Percentiles rank a stretch among this genome's conserved stretches.
Evolutionary conservation across 1,140 invertebrate genomes (phyloP).

Genomic region (Tetragonula clypearis): DNA sequence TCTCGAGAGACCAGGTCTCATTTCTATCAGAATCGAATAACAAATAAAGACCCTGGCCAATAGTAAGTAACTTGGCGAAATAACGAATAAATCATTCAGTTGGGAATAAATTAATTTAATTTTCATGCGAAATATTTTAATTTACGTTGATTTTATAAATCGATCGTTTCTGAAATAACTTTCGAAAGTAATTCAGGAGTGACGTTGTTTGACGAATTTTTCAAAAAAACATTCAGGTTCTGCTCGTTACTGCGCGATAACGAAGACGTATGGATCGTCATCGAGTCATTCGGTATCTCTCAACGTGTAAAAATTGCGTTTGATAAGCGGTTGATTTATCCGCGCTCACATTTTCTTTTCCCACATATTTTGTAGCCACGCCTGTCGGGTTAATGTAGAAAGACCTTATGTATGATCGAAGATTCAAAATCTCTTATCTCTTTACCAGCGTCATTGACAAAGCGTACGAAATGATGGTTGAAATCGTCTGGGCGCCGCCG

Average conservation of each 20-base stretch:
- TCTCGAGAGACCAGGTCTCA: too few relatives aligned
- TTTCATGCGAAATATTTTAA: too few relatives aligned
- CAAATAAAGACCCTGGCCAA: too few relatives aligned
- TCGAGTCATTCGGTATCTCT: constrained; percentile 3
- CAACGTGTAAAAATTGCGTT: neutral
- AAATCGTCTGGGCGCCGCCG: constrained; percentile 18
- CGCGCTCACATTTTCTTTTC: neutral
- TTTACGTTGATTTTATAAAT: too few relatives aligned
- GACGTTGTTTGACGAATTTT: too few relatives aligned
- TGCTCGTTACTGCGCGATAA: neutral
- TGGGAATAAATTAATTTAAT: too few relatives aligned
- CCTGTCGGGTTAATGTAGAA: neutral
- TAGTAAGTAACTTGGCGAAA: too few relatives aligned
- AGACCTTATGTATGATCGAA: neutral
- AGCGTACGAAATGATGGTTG: constrained; percentile 53
- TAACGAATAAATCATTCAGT: too few relatives aligned
- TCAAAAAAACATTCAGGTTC: too few relatives aligned
- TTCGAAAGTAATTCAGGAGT: too few relatives aligned
- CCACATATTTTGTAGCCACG: neutral
- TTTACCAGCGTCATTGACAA: neutral
- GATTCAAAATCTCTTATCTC: constrained; percentile 8
- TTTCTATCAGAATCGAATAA: too few relatives aligned
- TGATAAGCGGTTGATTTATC: constrained; percentile 32
- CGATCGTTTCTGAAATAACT: too few relatives aligned
- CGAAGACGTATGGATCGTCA: neutral